phyloP scores from a whole-genome alignment of 2,113 vertebrate genomes.

The Rhea americana region DNA sequence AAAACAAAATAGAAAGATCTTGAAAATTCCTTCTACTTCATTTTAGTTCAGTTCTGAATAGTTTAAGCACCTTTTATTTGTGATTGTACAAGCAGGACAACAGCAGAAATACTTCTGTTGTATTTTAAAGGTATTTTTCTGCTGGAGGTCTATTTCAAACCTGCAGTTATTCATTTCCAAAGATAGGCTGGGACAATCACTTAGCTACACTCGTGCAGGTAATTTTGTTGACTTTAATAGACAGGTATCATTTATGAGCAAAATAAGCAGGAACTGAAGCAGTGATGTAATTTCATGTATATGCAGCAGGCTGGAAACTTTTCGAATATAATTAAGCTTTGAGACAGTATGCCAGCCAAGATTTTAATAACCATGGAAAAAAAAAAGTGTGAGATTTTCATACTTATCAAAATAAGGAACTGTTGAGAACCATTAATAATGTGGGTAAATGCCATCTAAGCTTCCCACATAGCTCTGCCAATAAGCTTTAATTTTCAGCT shows the following conservation, averaged over 20 bases:
- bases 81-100: not conserved
- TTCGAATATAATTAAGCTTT: constrained; percentile 57
- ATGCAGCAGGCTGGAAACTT: constrained; percentile 26
- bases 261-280: not conserved
- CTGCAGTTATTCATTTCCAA: not conserved
- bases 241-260: not conserved
- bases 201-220: not conserved
- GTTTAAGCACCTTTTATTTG: not conserved
- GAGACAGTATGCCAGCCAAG: constrained; percentile 44
- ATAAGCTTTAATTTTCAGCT: constrained; percentile 40
- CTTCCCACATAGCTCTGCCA: constrained; percentile 64
- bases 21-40: not conserved
- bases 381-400: constrained; percentile 52
- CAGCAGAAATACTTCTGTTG: not conserved
- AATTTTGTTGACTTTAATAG: not conserved
- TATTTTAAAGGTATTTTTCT: not conserved
- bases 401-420: constrained; percentile 72
- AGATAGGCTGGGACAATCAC: not conserved
- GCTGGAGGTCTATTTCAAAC: not conserved
- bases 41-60: not conserved
- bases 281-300: constrained; percentile 30
- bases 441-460: constrained; percentile 61
- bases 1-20: not conserved
- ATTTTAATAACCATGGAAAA: constrained; percentile 43
- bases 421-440: constrained; percentile 59